phyloP scores from a whole-genome alignment of 2,888 invertebrate species.

The Leucophenga maculata region DNA sequence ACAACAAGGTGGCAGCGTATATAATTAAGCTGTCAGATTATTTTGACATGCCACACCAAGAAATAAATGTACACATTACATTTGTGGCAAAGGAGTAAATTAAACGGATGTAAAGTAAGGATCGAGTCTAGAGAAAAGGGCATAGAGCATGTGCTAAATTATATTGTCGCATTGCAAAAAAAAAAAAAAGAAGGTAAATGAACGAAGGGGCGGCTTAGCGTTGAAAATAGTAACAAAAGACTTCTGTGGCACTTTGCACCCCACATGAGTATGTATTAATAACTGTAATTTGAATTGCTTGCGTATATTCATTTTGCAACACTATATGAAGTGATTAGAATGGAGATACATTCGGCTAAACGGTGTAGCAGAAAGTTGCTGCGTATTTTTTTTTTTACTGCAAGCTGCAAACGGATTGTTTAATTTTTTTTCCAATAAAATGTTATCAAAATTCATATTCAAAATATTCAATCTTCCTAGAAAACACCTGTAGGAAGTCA shows the following conservation, averaged over 20 bases:
- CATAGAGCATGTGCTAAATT: slow-evolving; percentile 43
- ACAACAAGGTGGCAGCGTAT: slow-evolving; percentile 45
- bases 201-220: slow-evolving; percentile 26
- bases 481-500: too few relatives aligned
- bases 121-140: neutral
- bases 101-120: slow-evolving; percentile 1
- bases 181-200: slow-evolving; percentile 18
- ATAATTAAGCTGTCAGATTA: slow-evolving; percentile 72
- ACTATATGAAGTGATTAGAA: neutral
- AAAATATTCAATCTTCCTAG: too few relatives aligned
- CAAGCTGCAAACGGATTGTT: too few relatives aligned
- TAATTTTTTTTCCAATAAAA: too few relatives aligned
- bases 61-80: slow-evolving; percentile 38
- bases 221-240: slow-evolving; percentile 18
- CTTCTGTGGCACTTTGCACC: slow-evolving; percentile 51
- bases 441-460: too few relatives aligned
- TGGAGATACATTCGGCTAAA: neutral
- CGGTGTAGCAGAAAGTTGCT: too few relatives aligned
- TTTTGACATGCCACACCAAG: slow-evolving; percentile 65
- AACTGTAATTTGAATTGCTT: slow-evolving; percentile 51
- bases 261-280: slow-evolving; percentile 51
- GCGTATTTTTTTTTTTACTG: too few relatives aligned
- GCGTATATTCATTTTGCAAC: neutral
- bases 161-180: slow-evolving; percentile 50
- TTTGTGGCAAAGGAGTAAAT: slow-evolving; percentile 50